Conservation (phyloP, 1,140 invertebrate species). For the Drosophila repletoides region DNA sequence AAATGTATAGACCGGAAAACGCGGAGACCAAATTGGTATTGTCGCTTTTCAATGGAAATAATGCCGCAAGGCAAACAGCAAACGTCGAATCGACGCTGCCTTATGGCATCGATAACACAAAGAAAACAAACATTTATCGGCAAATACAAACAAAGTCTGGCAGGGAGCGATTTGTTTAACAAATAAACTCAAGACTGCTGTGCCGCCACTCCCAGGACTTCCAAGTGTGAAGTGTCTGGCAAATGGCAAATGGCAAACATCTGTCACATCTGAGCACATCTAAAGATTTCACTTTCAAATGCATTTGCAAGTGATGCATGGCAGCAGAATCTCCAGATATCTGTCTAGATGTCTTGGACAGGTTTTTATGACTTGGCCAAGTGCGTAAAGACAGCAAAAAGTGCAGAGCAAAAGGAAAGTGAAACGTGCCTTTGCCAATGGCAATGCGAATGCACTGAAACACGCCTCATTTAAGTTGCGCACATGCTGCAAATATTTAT, state of each 20-base stretch:
- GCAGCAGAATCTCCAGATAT: constrained; percentile 18
- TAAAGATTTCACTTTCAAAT: constrained; percentile 53
- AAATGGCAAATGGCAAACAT: constrained; percentile 32
- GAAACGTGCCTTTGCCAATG: constrained; percentile 30
- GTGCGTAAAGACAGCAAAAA: no score
- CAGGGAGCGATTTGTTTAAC: constrained; percentile 6
- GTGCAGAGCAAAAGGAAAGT: constrained; percentile 47
- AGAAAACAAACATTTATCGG: constrained; percentile 50
- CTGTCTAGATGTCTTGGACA: constrained; percentile 24
- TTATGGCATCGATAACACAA: constrained; percentile 49
- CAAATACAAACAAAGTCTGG: constrained; percentile 5
- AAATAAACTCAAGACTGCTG: constrained; percentile 19
- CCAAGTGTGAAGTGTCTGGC: constrained; percentile 1
- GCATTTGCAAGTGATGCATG: constrained; percentile 3
- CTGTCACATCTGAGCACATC: constrained; percentile 26
- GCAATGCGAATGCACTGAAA: constrained; percentile 30
- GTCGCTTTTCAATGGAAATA: constrained; percentile 60
- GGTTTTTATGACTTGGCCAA: constrained; percentile 42
- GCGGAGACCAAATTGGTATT: constrained; percentile 58
- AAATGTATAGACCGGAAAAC: constrained; percentile 63
- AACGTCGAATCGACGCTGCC: neutral
- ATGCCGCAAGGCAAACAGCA: constrained; percentile 35
- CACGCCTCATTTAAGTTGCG: constrained; percentile 45
- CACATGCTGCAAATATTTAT: constrained; percentile 49
- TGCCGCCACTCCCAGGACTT: neutral